Base-by-base conservation (phyloP, 1,140 invertebrate species). In the Diorhabda elongata region DNA sequence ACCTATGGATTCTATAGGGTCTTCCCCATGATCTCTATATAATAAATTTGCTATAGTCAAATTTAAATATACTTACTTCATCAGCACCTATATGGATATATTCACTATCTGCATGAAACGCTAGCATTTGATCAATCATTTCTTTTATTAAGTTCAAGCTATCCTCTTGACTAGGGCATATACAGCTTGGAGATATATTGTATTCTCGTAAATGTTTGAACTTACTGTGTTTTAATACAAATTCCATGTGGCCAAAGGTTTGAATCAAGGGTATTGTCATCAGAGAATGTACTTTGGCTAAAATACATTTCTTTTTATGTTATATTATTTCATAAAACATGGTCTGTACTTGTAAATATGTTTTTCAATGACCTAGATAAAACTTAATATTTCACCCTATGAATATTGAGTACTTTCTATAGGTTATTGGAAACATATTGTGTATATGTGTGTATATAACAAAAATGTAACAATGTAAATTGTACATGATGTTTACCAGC, bases 191-290 rank as follows among this genome's bases (percentile, higher is more conserved):
- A 79, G 89, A 89, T 5, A 85, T 80, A 42, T 87, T 85, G 2
- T 90, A 84, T 84, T 97, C 96, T 61, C 95, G 83, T 45, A 97
- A 80, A 59, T 88, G 84, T 64, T 86, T 79, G 81, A 91, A 96
- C 73, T 92, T 86, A 45, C 88, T 81, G 68, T 92, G 85, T 79
- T 97, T 97, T 58, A 98, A 81, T 0, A 91, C 89, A 83, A 92
- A 95, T 85, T 97, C 94, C 80, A 96, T 82, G 80, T 98, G 96
- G 1, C 96, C 96, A 83, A 98, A 97, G 8, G 96, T 97, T 84
- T 98, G 97, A 5, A 98, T 86, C 3, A 98, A 83, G n/a, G 97
- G 97, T 75, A 98, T 92, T 3, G 82, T 78, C 66, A 79, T 79
- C 7, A 85, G 68, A 6, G 78, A 79, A 72, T 78, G 80, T 61